Conservation (phyloP, 1,140 invertebrate genomes). For the Drosophila chauvacae region DNA sequence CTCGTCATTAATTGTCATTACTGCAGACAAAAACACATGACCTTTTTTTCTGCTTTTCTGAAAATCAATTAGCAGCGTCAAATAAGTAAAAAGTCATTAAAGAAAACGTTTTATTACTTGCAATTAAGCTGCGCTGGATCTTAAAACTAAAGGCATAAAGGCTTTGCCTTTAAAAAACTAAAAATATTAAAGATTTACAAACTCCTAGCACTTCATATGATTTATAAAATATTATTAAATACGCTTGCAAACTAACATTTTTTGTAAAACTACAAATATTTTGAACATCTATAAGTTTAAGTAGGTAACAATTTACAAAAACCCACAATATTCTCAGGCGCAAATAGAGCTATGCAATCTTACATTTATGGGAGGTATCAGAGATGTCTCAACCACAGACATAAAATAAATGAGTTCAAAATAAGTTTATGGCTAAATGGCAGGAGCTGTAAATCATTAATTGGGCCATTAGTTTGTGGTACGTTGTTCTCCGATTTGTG, state of each 20-base stretch:
- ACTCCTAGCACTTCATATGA: neutral
- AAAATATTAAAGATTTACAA: neutral
- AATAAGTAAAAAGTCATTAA: conserved; percentile 39
- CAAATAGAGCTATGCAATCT: neutral
- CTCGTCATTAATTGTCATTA: conserved; percentile 9
- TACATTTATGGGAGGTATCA: neutral
- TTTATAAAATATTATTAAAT: neutral
- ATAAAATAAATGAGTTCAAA: conserved; percentile 29
- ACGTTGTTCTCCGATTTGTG: conserved; percentile 3
- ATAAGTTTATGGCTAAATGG: conserved; percentile 13
- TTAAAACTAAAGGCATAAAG: conserved; percentile 6
- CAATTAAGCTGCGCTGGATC: neutral
- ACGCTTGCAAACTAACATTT: neutral
- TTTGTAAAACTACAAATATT: neutral
- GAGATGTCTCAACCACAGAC: conserved; percentile 1
- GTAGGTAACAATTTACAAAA: neutral
- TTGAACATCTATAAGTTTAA: neutral
- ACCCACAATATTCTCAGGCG: neutral
- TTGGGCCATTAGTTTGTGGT: conserved; percentile 1
- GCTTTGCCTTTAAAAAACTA: neutral
- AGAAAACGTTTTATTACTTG: conserved; percentile 25
- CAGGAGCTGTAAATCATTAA: conserved; percentile 40
- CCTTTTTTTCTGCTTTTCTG: conserved; percentile 18
- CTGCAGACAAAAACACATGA: conserved; percentile 26
- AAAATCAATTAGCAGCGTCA: conserved; percentile 24